These are phyloP conservation scores for Strix aluco DNA, from an alignment of 2,113 vertebrate species.

Conservation along the genomic window DNA sequence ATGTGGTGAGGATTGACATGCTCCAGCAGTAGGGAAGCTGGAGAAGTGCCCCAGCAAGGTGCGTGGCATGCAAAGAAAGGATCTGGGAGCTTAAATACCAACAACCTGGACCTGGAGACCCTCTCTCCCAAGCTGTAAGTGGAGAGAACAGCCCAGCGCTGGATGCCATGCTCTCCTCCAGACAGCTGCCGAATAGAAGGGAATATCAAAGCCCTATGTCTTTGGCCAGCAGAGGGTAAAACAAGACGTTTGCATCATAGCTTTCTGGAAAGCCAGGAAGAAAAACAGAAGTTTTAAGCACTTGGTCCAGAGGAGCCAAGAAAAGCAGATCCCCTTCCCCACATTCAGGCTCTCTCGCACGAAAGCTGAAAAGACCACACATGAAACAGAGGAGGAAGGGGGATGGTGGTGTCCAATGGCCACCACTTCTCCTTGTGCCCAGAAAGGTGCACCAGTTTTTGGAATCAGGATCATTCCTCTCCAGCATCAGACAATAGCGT, in stretches of 20 bases:
- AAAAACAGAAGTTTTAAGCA: neutral
- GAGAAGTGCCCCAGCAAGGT: neutral
- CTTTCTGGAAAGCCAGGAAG: neutral
- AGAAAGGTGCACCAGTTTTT: neutral
- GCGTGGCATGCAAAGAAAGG: neutral
- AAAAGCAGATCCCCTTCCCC: neutral
- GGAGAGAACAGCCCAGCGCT: neutral
- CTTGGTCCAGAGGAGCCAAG: accelerated
- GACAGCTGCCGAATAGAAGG: neutral
- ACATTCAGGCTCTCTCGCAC: neutral
- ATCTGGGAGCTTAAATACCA: neutral
- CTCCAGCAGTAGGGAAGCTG: neutral
- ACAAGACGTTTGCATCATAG: neutral
- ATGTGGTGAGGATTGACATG: neutral
- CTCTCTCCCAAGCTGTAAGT: neutral
- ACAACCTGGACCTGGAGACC: neutral
- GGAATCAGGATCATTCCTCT: neutral
- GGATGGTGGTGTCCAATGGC: neutral
- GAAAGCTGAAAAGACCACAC: neutral
- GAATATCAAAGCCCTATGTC: neutral
- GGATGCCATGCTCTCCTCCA: neutral
- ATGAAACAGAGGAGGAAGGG: neutral
- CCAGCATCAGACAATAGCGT: neutral
- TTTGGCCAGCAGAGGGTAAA: neutral
- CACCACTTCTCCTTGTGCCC: neutral